Conservation (phyloP, 1,140 invertebrate species). For the Trypoxylus dichotomus region DNA sequence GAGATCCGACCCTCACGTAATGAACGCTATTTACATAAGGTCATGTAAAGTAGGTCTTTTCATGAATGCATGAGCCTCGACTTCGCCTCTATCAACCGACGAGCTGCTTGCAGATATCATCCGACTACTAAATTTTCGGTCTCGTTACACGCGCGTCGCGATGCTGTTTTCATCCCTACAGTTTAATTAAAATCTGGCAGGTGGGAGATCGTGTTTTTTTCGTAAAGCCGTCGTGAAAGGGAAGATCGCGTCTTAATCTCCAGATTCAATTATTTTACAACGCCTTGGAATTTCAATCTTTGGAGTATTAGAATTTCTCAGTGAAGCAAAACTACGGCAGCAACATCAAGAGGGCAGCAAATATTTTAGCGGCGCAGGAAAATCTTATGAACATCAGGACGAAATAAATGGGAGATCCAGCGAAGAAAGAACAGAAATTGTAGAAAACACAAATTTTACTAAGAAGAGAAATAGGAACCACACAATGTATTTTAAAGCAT, state of each 20-base stretch:
- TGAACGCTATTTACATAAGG: conserved; percentile 24
- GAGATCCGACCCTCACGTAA: neutral
- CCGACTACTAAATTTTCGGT: neutral
- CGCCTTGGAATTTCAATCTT: neutral
- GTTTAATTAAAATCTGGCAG: conserved; percentile 22
- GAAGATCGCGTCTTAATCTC: neutral
- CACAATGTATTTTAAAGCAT: no score
- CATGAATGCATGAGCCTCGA: neutral
- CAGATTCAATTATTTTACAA: neutral
- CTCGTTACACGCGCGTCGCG: neutral
- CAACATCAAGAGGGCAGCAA: neutral
- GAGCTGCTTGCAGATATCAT: neutral
- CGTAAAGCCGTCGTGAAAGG: neutral
- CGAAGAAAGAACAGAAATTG: no score
- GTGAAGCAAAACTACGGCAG: neutral
- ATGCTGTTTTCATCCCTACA: neutral
- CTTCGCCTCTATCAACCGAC: neutral
- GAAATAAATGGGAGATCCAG: neutral
- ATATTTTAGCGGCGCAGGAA: neutral
- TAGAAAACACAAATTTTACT: no score
- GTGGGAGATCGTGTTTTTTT: conserved; percentile 1
- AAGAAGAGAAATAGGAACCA: no score
- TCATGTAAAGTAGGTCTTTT: conserved; percentile 22
- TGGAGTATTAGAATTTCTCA: neutral
- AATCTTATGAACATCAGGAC: neutral